Evolutionary conservation across 2,888 invertebrate genomes (phyloP), one percentile per base, ranked within the genome.

Genomic region (Lepeophtheirus nordmannii): DNA sequence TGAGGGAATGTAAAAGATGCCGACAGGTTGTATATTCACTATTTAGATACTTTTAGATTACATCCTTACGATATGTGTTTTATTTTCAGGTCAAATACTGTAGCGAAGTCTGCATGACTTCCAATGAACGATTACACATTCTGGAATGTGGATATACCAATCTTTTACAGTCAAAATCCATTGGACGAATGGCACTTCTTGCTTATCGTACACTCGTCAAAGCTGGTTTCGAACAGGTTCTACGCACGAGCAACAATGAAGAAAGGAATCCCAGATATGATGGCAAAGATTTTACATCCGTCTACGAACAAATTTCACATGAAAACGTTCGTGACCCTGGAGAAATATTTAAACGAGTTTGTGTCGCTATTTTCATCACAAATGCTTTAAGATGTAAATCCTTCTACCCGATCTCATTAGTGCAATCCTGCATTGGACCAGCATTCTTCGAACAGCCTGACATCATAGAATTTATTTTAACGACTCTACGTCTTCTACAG

Each of bases 401-500:
- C 2, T 46, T 46, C 17, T 46, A 46, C 17, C 53, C 53, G 1
- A 30, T 46, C 53, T 46, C 14, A 14, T 17, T 46, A 46, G 53
- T 46, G 5, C 53, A 46, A 46, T 46, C 53, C 14, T 17, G 17
- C 5, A 46, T 14, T 46, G 53, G 53, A 17, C 53, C 14, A 14
- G 53, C 53, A 17, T 46, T 46, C 17, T 46, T 46, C 53, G 53
- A 46, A 17, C 53, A 46, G 53, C 53, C 53, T n/a, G 53, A 46
- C 8, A 46, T 46, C 53, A 46, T 14, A n/a, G 53, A 46, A 76
- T 61, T 73, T 77, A 70, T 71, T 78, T 5, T 72, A 74, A 67
- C 72, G 75, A 10, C 70, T 60, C 72, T 78, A 5, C 74, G 75
- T 11, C 76, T 76, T 67, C 73, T 78, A 67, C 78, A 79, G 69